Percentiles rank a stretch among this genome's conserved stretches.
phyloP scores from a whole-genome alignment of 2,797 vertebrate genomes.

The Epinephelus awoara region DNA sequence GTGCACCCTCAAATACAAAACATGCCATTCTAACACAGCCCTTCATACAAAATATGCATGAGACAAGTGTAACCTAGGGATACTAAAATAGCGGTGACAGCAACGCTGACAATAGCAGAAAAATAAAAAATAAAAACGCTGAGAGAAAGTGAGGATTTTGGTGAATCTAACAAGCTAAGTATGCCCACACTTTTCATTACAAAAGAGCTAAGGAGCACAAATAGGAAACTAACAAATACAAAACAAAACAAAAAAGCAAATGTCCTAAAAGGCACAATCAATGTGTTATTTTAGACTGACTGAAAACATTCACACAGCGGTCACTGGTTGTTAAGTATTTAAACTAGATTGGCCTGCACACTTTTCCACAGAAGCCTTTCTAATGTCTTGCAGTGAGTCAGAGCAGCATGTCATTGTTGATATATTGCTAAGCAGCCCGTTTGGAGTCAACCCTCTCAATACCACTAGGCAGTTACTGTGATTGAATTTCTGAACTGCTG shows the following conservation, averaged over 20 bases:
- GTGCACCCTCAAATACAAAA: neutral
- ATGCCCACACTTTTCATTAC: neutral
- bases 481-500: slow-evolving; percentile 70
- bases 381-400: slow-evolving; percentile 47
- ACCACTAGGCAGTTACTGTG: slow-evolving; percentile 48
- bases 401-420: slow-evolving; percentile 59
- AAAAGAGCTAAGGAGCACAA: neutral
- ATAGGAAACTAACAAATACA: neutral
- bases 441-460: slow-evolving; percentile 48
- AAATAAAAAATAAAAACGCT: neutral
- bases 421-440: slow-evolving; percentile 54
- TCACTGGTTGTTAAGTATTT: slow-evolving; percentile 30
- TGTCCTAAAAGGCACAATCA: slow-evolving; percentile 6
- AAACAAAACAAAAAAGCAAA: neutral
- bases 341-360: slow-evolving; percentile 26
- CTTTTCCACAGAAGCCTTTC: slow-evolving; percentile 29
- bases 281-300: neutral
- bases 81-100: neutral
- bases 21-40: neutral
- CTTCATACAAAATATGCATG: neutral
- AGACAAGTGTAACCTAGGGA: slow-evolving; percentile 3
- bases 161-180: neutral
- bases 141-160: neutral
- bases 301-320: slow-evolving; percentile 3
- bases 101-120: neutral